Percentiles rank a stretch among this genome's conserved stretches.
phyloP scores from a whole-genome alignment of 1,140 invertebrate species.

The Delia radicum region DNA sequence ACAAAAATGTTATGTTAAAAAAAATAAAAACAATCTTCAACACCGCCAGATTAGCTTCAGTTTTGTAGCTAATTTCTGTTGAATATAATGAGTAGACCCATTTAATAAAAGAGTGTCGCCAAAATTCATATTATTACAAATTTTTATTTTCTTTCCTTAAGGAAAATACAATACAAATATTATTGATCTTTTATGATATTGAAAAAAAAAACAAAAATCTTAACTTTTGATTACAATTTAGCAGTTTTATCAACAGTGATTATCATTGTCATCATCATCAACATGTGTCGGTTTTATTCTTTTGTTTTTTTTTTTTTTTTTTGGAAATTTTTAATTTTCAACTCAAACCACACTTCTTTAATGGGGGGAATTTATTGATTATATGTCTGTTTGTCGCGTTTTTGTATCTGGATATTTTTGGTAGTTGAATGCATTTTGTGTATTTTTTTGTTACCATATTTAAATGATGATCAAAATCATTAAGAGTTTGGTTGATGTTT shows the following conservation, averaged over 20 bases:
- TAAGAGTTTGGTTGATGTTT: slow-evolving; percentile 9
- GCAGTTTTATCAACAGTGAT: background rate
- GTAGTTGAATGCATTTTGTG: background rate
- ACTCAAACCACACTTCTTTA: background rate
- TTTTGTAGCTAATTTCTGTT: background rate
- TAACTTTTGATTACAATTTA: background rate
- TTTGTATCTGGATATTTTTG: background rate
- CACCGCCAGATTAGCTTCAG: background rate
- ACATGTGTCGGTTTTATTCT: background rate
- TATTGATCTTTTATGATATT: background rate
- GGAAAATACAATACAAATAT: background rate
- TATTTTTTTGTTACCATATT: background rate
- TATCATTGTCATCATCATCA: no score
- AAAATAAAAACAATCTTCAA: background rate
- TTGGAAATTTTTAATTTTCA: background rate
- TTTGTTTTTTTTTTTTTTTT: background rate
- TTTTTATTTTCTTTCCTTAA: background rate
- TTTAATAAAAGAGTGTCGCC: background rate
- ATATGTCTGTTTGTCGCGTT: background rate
- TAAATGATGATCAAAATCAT: slow-evolving; percentile 17
- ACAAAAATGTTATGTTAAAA: no score
- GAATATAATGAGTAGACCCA: no score
- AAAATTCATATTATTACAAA: background rate
- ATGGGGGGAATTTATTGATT: background rate
- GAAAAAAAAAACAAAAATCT: background rate